Evolutionary conservation across 2,888 invertebrate species (phyloP).

Genomic region (Amiota minor): DNA sequence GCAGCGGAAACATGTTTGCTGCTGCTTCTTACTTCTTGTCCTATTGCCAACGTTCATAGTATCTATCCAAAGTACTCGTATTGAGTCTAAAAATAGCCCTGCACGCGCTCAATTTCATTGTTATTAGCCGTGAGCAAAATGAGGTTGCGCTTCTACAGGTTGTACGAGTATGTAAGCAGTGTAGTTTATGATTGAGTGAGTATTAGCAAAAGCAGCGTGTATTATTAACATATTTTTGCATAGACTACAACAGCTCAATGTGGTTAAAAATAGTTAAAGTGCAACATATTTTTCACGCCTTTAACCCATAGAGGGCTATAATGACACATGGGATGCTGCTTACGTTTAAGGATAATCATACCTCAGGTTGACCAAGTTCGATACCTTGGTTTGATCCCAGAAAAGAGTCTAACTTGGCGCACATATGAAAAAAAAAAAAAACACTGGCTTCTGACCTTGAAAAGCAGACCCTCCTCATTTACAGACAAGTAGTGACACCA

Average conservation of each 20-base stretch:
- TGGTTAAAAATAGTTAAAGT: constrained; percentile 20
- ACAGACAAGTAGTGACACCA: too few species aligned
- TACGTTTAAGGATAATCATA: too few species aligned
- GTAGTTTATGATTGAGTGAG: constrained; percentile 14
- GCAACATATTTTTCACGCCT: not conserved
- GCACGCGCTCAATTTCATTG: constrained; percentile 19
- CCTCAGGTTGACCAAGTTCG: too few species aligned
- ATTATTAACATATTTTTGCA: constrained; percentile 25
- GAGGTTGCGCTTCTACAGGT: constrained; percentile 5
- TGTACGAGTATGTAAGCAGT: not conserved
- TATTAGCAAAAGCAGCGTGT: not conserved
- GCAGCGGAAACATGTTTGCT: too few species aligned
- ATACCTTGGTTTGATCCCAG: too few species aligned
- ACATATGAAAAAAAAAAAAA: too few species aligned
- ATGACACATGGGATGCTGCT: too few species aligned
- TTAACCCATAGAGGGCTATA: not conserved
- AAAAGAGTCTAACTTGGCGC: too few species aligned
- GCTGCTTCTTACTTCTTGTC: too few species aligned
- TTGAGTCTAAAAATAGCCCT: constrained; percentile 17
- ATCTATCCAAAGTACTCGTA: not conserved
- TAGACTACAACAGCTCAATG: not conserved
- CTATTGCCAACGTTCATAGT: too few species aligned
- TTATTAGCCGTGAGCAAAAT: not conserved
- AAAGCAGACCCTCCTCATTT: too few species aligned
- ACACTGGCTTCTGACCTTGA: too few species aligned